phyloP scores from a whole-genome alignment of 2,888 invertebrate species.

The Synanthedon andrenaeformis region DNA sequence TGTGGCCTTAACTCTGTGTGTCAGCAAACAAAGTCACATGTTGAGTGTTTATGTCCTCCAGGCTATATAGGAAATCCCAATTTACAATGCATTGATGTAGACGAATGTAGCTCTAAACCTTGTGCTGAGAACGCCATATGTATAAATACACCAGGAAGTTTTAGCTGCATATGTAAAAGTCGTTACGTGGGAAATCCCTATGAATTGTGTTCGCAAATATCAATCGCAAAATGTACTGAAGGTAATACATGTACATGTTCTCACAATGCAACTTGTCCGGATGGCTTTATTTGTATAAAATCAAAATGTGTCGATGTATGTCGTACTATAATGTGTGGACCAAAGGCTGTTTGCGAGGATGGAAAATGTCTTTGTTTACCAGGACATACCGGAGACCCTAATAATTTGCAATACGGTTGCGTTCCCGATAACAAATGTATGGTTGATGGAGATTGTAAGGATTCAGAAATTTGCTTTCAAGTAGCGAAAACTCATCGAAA shows the following conservation, averaged over 20 bases:
- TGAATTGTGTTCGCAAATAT: conserved; percentile 79
- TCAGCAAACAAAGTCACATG: conserved; percentile 77
- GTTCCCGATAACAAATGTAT: conserved; percentile 79
- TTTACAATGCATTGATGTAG: conserved; percentile 84
- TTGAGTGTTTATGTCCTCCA: conserved; percentile 85
- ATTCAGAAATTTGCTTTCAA: conserved; percentile 90
- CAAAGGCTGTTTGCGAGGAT: conserved; percentile 82
- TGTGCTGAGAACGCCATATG: conserved; percentile 90
- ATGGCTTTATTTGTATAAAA: conserved; percentile 79
- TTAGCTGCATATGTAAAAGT: conserved; percentile 89
- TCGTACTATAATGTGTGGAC: conserved; percentile 81
- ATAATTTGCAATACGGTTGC: conserved; percentile 78
- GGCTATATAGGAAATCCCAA: conserved; percentile 91
- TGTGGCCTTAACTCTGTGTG: conserved; percentile 88
- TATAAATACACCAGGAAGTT: conserved; percentile 89
- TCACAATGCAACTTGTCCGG: conserved; percentile 78
- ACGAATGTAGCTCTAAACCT: conserved; percentile 83
- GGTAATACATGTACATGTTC: conserved; percentile 78
- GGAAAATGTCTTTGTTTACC: conserved; percentile 85
- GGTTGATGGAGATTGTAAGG: conserved; percentile 84
- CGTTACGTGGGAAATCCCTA: conserved; percentile 90
- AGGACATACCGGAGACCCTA: conserved; percentile 81
- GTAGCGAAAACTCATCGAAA: conserved; percentile 81
- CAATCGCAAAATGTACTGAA: conserved; percentile 77
- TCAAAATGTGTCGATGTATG: conserved; percentile 84